These are phyloP conservation scores for Agrilus biguttatus DNA, from an alignment of 2,888 invertebrate species.

Conservation along the genomic window DNA sequence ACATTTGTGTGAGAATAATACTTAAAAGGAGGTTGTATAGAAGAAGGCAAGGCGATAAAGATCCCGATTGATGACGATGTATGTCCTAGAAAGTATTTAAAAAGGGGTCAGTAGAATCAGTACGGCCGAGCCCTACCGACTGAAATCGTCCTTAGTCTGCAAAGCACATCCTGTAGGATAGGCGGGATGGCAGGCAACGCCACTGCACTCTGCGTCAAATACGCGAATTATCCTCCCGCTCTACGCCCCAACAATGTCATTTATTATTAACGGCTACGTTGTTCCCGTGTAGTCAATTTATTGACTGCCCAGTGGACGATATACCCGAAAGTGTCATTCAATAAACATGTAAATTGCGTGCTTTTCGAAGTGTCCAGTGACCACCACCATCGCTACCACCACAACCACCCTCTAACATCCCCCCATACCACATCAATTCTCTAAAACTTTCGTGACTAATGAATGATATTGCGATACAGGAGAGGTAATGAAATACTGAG, in stretches of 20 bases:
- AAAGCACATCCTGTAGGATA: slow-evolving; percentile 15
- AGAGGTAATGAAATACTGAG: too few relatives aligned
- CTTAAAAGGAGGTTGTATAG: too few relatives aligned
- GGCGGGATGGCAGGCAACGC: slow-evolving; percentile 15
- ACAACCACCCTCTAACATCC: too few relatives aligned
- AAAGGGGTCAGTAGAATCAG: background rate
- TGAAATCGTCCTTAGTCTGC: slow-evolving; percentile 2
- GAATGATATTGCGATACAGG: too few relatives aligned
- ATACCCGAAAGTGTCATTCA: slow-evolving; percentile 12
- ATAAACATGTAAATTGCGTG: slow-evolving; percentile 17
- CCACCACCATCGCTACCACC: too few relatives aligned
- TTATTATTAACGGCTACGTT: slow-evolving; percentile 22
- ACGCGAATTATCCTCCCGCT: too few relatives aligned
- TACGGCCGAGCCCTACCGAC: slow-evolving; percentile 4
- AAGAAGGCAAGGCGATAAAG: too few relatives aligned
- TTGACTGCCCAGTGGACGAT: slow-evolving; percentile 3
- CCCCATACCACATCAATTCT: too few relatives aligned
- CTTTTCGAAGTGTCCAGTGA: slow-evolving; percentile 19
- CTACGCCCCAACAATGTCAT: slow-evolving; percentile 25
- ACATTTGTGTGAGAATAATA: too few relatives aligned
- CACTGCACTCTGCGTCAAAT: slow-evolving; percentile 15
- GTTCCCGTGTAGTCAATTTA: slow-evolving; percentile 17
- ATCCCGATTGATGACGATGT: too few relatives aligned
- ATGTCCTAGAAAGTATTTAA: too few relatives aligned
- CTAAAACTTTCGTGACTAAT: too few relatives aligned